Percentiles rank a stretch among this genome's conserved stretches.
Evolutionary conservation across 2,113 vertebrate genomes (phyloP).

Genomic region (Psephotus haematonotus): DNA sequence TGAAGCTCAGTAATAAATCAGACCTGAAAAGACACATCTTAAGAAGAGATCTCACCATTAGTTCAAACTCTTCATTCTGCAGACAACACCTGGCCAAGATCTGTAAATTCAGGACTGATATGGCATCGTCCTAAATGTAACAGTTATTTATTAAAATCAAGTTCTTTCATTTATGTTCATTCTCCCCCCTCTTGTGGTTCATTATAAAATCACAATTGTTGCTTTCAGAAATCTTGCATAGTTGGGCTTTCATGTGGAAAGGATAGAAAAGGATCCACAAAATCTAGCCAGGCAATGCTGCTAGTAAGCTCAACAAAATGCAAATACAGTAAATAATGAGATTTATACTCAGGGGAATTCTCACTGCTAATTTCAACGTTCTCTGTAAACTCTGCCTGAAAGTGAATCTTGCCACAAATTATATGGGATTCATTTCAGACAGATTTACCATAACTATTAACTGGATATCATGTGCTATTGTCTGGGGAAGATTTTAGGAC

Average conservation of each 20-base stretch:
- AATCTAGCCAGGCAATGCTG: background rate
- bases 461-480: background rate
- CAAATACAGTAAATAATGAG: constrained; percentile 33
- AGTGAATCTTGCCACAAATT: background rate
- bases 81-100: background rate
- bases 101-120: background rate
- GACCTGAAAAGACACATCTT: background rate
- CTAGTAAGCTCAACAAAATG: background rate
- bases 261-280: background rate
- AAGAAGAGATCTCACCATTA: background rate
- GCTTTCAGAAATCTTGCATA: background rate
- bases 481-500: background rate
- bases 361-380: background rate
- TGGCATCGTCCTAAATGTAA: background rate
- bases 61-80: background rate
- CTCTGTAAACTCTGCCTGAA: background rate
- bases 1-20: background rate
- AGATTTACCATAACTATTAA: background rate
- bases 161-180: constrained; percentile 71
- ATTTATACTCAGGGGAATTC: background rate
- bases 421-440: background rate
- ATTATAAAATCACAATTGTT: constrained; percentile 74
- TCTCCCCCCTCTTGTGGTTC: constrained; percentile 80
- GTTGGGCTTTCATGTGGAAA: background rate
- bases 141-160: constrained; percentile 25